A percentile compares a stretch with the other conserved stretches of the same genome.
These are phyloP conservation scores for Drosophila suzukii DNA, from an alignment of 1,140 invertebrate genomes.

Conservation along the genomic window DNA sequence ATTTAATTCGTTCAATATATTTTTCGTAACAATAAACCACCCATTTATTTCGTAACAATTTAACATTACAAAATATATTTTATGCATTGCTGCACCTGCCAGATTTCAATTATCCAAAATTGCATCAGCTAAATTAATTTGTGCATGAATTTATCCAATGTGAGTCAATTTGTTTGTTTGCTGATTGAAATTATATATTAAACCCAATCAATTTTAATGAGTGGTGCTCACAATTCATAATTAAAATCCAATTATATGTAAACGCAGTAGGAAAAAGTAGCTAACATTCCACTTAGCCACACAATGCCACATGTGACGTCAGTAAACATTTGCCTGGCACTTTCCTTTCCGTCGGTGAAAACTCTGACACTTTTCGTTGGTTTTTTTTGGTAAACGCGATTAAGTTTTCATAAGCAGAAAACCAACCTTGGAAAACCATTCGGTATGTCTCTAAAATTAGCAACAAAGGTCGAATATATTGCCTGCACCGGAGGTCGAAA, in stretches of 20 bases:
- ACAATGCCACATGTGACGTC: slow-evolving; percentile 17
- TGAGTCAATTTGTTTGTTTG: neutral
- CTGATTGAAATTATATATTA: neutral
- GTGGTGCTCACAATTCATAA: slow-evolving; percentile 4
- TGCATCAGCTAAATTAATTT: neutral
- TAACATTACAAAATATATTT: neutral
- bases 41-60: neutral
- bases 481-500: slow-evolving; percentile 18
- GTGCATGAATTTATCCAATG: neutral
- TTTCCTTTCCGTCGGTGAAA: slow-evolving; percentile 9
- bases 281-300: neutral
- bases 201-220: neutral
- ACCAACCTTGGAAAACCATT: slow-evolving; percentile 21
- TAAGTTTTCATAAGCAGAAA: slow-evolving; percentile 36
- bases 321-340: slow-evolving; percentile 5
- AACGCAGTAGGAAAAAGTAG: neutral
- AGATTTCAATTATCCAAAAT: neutral
- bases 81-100: neutral
- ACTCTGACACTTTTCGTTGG: slow-evolving; percentile 13
- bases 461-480: slow-evolving; percentile 20
- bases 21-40: too few species aligned
- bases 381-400: slow-evolving; percentile 12
- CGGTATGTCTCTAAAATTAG: slow-evolving; percentile 30
- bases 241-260: slow-evolving; percentile 7
- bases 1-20: too few species aligned